Evolutionary conservation across 2,888 invertebrate genomes (phyloP), one percentile per base, ranked within the genome.

Genomic region (Meloe dianella): DNA sequence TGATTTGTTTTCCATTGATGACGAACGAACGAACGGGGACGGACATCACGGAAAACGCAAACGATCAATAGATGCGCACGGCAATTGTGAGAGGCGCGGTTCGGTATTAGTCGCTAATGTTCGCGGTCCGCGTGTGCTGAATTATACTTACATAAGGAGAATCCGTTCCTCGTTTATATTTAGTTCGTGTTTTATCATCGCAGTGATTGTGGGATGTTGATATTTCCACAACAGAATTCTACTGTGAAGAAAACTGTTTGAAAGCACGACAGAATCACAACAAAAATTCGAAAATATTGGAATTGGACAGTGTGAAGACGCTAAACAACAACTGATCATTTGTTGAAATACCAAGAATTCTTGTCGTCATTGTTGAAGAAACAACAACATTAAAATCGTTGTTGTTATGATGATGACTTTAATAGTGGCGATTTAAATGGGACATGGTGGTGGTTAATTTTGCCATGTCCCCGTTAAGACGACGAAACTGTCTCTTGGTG

Each of bases 401-500:
- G n/a, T n/a, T n/a, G 14, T 38, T 38, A n/a, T 17, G 5, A 17
- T 58, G 57, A 59, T 58, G 32, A 22, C 20, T 22, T 51, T 51
- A 10, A 24, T 22, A 51, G 51, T 51, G 51, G 51, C 24, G 22
- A 24, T 12, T 20, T 66, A 68, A n/a, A 70, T 66, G 74, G 75
- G 77, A 72, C 74, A 82, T 82, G 82, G 80, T 78, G 69, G 76
- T 81, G 74, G 75, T 79, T 68, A 81, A 75, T 73, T 75, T 82
- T 69, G 79, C 79, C 72, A 81, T 82, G 82, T 83, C 85, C 74
- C 83, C 85, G 67, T 80, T 86, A 71, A 83, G 88, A 74, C 85
- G 88, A 75, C 85, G 88, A 66, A 87, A 87, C 79, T 87, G 88
- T 76, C 84, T 89, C 77, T 80, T 89, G 73, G 84, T 86, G 75